phyloP scores from a whole-genome alignment of 2,113 vertebrate genomes.

The Poeciliopsis prolifica region DNA sequence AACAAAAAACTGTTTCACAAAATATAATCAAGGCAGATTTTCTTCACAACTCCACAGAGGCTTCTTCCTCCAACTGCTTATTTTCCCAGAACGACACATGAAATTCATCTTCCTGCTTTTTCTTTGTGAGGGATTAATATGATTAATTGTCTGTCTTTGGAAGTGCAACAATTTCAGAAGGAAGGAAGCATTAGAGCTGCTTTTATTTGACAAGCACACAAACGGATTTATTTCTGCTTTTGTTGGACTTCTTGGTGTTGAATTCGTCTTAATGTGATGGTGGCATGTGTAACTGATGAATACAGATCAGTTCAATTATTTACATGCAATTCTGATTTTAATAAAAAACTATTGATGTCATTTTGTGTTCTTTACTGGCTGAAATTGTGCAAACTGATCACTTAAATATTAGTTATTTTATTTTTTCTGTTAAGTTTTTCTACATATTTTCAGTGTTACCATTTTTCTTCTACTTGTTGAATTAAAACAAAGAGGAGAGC shows the following conservation, averaged over 20 bases:
- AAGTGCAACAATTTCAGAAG: conserved; percentile 4
- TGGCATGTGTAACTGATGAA: background rate
- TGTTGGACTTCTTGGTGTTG: background rate
- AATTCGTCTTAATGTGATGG: background rate
- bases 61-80: background rate
- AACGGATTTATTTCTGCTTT: no score
- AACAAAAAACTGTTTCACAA: background rate
- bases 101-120: background rate
- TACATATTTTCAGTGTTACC: no score
- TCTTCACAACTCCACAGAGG: background rate
- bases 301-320: background rate
- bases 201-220: background rate
- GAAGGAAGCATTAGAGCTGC: background rate
- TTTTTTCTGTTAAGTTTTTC: no score
- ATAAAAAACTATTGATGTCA: no score
- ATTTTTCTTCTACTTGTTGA: background rate
- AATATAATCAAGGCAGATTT: conserved; percentile 7
- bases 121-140: background rate
- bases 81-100: conserved; percentile 2
- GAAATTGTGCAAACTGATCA: no score
- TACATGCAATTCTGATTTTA: background rate
- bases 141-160: conserved; percentile 1
- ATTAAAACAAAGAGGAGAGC: background rate
- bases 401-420: no score
- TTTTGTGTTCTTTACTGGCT: no score